Conservation (phyloP, 2,113 vertebrate genomes). For the Anas platyrhynchos region DNA sequence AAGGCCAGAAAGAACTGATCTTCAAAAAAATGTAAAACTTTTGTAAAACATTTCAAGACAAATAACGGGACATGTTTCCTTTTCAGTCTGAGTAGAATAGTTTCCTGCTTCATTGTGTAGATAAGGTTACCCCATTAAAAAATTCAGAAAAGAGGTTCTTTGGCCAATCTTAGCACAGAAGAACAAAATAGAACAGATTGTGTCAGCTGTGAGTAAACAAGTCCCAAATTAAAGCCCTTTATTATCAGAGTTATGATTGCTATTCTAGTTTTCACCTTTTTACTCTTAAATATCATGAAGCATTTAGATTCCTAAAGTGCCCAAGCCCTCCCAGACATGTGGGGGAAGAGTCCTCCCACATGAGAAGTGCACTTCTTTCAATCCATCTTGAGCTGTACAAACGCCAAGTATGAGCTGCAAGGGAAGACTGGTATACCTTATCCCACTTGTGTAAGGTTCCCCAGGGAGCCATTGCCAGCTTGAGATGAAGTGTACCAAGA, state of each 20-base stretch:
- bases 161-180: neutral
- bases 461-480: neutral
- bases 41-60: neutral
- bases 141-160: neutral
- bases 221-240: neutral
- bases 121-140: neutral
- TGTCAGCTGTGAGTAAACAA: neutral
- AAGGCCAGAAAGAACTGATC: neutral
- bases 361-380: neutral
- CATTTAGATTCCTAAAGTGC: neutral
- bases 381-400: neutral
- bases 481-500: neutral
- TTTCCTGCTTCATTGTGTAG: neutral
- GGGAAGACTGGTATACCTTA: neutral
- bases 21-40: neutral
- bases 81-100: neutral
- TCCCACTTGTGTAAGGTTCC: neutral
- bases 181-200: neutral
- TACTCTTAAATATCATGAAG: neutral
- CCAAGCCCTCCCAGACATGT: neutral
- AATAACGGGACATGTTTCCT: neutral
- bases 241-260: neutral
- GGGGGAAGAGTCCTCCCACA: neutral
- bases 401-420: neutral
- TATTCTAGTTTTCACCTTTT: neutral